A percentile compares a stretch with the other conserved stretches of the same genome.
Conservation (phyloP, 2,797 vertebrate genomes). For the Melanotaenia boesemani region DNA sequence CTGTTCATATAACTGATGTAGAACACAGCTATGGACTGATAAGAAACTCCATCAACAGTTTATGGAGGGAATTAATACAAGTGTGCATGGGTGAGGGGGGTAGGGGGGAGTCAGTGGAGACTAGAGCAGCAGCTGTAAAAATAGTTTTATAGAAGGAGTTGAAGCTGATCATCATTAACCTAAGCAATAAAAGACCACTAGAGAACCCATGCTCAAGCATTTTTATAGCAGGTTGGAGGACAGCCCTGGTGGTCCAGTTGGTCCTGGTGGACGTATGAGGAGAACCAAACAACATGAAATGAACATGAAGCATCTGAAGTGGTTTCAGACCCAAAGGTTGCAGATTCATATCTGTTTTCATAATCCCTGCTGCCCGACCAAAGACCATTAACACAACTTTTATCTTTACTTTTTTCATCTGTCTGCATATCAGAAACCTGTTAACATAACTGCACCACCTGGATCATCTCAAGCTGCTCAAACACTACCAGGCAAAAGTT, state of each 20-base stretch:
- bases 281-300: conserved; percentile 3
- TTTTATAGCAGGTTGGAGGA: conserved; percentile 3
- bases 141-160: conserved; percentile 63
- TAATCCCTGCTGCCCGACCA: not conserved
- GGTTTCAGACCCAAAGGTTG: conserved; percentile 4
- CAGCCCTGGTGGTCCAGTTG: conserved; percentile 14
- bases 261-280: not conserved
- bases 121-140: conserved; percentile 57
- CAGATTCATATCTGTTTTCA: conserved; percentile 4
- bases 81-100: conserved; percentile 10
- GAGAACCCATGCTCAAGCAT: conserved; percentile 12
- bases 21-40: conserved; percentile 29
- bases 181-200: conserved; percentile 42
- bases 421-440: not conserved
- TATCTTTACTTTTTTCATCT: not conserved
- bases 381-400: not conserved
- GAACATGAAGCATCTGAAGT: conserved; percentile 13
- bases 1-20: conserved; percentile 23
- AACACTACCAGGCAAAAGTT: too few relatives aligned
- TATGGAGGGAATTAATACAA: conserved; percentile 40
- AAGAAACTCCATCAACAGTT: conserved; percentile 44
- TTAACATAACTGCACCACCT: not conserved
- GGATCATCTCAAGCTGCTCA: not conserved
- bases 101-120: conserved; percentile 30
- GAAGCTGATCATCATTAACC: conserved; percentile 60